Conservation (phyloP, 92 coral and sea anemone species). For the Plumapathes pennacea region DNA sequence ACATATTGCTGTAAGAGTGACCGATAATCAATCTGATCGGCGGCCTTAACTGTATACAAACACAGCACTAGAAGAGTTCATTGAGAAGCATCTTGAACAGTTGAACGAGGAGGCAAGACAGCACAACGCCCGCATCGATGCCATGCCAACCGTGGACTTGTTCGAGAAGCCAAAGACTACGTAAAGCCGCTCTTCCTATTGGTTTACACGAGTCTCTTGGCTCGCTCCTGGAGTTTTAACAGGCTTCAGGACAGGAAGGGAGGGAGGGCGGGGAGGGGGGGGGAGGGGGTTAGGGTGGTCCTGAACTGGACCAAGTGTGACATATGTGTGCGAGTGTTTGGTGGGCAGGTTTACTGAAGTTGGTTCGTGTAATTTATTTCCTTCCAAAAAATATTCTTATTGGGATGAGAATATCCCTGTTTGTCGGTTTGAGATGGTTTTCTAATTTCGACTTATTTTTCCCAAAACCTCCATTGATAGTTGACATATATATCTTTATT, state of each 20-base stretch:
- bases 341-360: no score
- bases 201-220: background rate
- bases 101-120: slow-evolving; percentile 57
- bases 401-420: no score
- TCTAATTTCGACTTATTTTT: no score
- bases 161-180: slow-evolving; percentile 34
- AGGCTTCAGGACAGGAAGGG: background rate
- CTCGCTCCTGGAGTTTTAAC: background rate
- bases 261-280: background rate
- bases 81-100: slow-evolving; percentile 43
- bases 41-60: slow-evolving; percentile 3
- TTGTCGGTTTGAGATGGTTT: no score
- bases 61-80: slow-evolving; percentile 64
- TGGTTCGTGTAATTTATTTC: no score
- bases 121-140: slow-evolving; percentile 47
- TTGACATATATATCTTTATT: no score
- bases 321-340: no score
- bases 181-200: slow-evolving; percentile 10
- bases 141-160: slow-evolving; percentile 53
- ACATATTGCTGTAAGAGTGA: no score
- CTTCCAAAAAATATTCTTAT: no score
- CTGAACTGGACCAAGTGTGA: background rate
- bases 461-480: no score
- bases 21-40: no score
- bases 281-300: background rate